A percentile compares a stretch with the other conserved stretches of the same genome.
phyloP scores from a whole-genome alignment of 2,888 invertebrate genomes.

The Odontothrips loti region DNA sequence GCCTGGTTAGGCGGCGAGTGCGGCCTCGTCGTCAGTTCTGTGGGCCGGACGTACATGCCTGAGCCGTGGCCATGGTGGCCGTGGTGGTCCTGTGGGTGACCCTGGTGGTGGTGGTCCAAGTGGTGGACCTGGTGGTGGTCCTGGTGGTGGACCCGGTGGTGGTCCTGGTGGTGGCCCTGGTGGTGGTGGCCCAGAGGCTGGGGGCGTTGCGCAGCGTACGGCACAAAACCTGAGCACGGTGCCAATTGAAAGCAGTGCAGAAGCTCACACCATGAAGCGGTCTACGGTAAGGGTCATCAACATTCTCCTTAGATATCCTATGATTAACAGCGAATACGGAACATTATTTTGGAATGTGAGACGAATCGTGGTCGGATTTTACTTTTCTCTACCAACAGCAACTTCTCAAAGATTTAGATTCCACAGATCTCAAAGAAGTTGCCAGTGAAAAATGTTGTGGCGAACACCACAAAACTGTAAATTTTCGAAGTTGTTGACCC shows the following conservation, averaged over 20 bases:
- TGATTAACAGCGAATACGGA: too few species aligned
- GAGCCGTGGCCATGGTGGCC: constrained; percentile 29
- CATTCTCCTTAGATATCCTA: too few species aligned
- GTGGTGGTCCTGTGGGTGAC: constrained; percentile 33
- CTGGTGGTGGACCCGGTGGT: constrained; percentile 27
- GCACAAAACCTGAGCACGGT: constrained; percentile 19
- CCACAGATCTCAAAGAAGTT: too few species aligned
- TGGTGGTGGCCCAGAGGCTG: background rate
- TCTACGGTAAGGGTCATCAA: too few species aligned
- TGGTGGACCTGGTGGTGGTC: background rate
- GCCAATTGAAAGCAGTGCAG: background rate
- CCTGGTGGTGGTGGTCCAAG: constrained; percentile 31
- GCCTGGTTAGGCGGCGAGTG: constrained; percentile 40
- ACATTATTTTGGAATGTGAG: too few species aligned
- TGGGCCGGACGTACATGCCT: constrained; percentile 7
- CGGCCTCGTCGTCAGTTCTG: constrained; percentile 18
- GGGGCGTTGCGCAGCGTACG: background rate
- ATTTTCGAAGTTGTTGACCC: too few species aligned
- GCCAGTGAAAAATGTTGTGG: too few species aligned
- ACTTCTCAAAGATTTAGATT: too few species aligned
- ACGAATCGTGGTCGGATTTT: too few species aligned
- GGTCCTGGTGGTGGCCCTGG: constrained; percentile 33
- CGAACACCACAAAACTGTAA: too few species aligned
- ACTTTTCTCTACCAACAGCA: too few species aligned
- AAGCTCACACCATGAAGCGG: background rate